phyloP scores from a whole-genome alignment of 2,888 invertebrate genomes.

The Leptodirus hochenwartii region DNA sequence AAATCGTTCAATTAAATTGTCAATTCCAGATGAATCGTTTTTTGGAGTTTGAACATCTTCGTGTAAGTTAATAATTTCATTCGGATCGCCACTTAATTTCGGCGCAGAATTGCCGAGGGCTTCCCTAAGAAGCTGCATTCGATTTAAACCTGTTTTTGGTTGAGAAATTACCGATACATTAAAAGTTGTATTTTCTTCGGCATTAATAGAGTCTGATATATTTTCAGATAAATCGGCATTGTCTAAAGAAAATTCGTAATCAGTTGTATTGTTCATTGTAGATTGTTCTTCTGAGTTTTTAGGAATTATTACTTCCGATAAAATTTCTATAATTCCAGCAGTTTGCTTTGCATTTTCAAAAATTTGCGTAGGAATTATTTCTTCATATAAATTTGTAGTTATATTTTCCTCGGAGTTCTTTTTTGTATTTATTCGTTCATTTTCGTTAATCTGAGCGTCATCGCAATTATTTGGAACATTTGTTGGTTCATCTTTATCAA shows the following conservation, averaged over 20 bases:
- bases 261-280: not conserved
- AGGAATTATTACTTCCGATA: too few relatives aligned
- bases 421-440: not conserved
- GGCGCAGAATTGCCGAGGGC: slow-evolving; percentile 26
- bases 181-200: slow-evolving; percentile 1
- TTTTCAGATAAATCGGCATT: too few relatives aligned
- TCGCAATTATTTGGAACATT: not conserved
- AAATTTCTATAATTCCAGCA: too few relatives aligned
- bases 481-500: not conserved
- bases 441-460: slow-evolving; percentile 1
- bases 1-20: slow-evolving; percentile 51
- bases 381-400: not conserved
- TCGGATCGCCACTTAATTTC: slow-evolving; percentile 32
- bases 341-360: slow-evolving; percentile 4
- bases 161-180: not conserved
- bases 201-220: not conserved
- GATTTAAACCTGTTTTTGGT: slow-evolving; percentile 6
- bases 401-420: too few relatives aligned
- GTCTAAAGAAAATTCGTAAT: slow-evolving; percentile 1
- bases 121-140: slow-evolving; percentile 14
- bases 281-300: not conserved
- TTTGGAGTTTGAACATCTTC: slow-evolving; percentile 28
- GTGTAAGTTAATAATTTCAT: slow-evolving; percentile 42
- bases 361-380: not conserved
- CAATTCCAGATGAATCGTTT: too few relatives aligned